Conservation (phyloP, 1,140 invertebrate species). For the Sarcophaga bullata region DNA sequence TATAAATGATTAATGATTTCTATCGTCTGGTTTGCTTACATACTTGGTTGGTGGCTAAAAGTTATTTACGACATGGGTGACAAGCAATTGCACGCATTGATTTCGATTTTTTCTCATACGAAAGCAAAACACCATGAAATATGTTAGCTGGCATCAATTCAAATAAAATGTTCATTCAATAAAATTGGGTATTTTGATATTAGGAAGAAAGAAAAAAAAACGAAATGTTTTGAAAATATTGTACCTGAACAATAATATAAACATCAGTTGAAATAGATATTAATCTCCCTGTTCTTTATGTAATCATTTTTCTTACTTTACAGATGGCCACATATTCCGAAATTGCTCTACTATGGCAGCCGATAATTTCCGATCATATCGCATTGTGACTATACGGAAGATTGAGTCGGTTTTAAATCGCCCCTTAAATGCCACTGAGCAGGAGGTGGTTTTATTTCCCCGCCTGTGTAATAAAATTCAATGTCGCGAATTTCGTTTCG, state of each 20-base stretch:
- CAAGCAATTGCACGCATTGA: not conserved
- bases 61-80: not conserved
- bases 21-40: not conserved
- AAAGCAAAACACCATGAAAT: not conserved
- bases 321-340: conserved; percentile 67
- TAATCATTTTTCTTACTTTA: too few relatives aligned
- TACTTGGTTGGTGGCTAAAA: not conserved
- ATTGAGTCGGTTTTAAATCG: conserved; percentile 71
- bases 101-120: not conserved
- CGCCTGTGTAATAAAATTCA: conserved; percentile 68
- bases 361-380: conserved; percentile 71
- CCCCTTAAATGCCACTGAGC: conserved; percentile 72
- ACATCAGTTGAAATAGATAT: not conserved
- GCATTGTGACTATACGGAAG: conserved; percentile 71
- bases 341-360: conserved; percentile 68
- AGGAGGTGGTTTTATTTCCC: conserved; percentile 75
- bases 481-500: conserved; percentile 68
- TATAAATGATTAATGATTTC: not conserved
- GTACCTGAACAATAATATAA: too few relatives aligned
- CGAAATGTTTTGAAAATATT: too few relatives aligned
- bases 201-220: too few relatives aligned
- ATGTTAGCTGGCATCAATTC: not conserved
- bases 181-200: not conserved
- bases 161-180: not conserved
- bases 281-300: too few relatives aligned